phyloP scores from a whole-genome alignment of 2,888 invertebrate species.

The Oxycera nigricornis region DNA sequence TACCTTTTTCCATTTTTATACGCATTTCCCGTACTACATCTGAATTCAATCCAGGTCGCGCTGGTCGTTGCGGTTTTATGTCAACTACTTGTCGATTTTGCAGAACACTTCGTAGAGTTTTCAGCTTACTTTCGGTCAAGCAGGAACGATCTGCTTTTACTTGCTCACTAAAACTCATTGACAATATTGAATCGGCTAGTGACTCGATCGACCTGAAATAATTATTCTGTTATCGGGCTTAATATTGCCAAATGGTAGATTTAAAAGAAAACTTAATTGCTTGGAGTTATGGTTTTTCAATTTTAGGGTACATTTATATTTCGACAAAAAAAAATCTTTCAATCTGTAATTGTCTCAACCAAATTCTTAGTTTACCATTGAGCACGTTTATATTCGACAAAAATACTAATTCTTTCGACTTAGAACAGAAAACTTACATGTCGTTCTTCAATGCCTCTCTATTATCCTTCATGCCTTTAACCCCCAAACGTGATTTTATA shows the following conservation, averaged over 20 bases:
- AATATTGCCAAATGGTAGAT: no score
- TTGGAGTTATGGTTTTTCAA: no score
- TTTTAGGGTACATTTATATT: no score
- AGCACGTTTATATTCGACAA: neutral
- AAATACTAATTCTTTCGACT: neutral
- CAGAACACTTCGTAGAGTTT: conserved; percentile 53
- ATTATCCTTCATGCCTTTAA: conserved; percentile 51
- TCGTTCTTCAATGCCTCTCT: neutral
- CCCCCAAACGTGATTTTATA: conserved; percentile 56
- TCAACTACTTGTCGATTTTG: conserved; percentile 52
- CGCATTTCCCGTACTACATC: conserved; percentile 60
- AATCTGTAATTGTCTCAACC: no score
- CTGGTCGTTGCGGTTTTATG: conserved; percentile 59
- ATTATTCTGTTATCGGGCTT: no score
- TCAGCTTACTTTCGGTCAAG: conserved; percentile 54
- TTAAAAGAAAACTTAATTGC: no score
- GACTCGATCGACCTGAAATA: conserved; percentile 55
- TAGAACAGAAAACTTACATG: conserved; percentile 38
- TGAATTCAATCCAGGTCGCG: conserved; percentile 58
- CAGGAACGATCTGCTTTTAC: conserved; percentile 54
- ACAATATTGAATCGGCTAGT: conserved; percentile 59
- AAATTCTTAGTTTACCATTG: no score
- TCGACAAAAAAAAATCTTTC: no score
- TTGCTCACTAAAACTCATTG: conserved; percentile 56
- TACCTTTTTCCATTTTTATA: conserved; percentile 48